Percentiles rank a stretch among this genome's conserved stretches.
These are phyloP conservation scores for Clarias batrachus DNA, from an alignment of 2,113 vertebrate genomes.

Conservation along the genomic window DNA sequence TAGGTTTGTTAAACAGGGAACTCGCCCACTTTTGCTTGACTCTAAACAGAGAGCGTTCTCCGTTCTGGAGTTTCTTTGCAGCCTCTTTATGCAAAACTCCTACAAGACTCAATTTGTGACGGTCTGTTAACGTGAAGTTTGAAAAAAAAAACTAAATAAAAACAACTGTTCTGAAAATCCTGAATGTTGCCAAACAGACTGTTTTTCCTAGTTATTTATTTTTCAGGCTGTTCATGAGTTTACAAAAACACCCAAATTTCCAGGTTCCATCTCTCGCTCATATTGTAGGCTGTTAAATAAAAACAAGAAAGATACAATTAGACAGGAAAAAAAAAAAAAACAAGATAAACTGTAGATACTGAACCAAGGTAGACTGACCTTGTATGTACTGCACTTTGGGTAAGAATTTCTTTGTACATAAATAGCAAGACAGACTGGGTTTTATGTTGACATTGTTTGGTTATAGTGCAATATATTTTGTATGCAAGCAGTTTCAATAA, in stretches of 20 bases:
- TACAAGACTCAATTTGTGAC: constrained; percentile 52
- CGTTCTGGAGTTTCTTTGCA: constrained; percentile 36
- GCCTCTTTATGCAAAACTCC: constrained; percentile 44
- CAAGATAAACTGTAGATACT: constrained; percentile 88
- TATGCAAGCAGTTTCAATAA: constrained; percentile 99
- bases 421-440: constrained; percentile 91
- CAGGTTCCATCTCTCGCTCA: constrained; percentile 83
- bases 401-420: constrained; percentile 97
- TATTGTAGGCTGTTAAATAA: constrained; percentile 78
- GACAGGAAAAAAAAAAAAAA: constrained; percentile 46
- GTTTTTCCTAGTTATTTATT: constrained; percentile 91
- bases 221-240: constrained; percentile 84
- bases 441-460: constrained; percentile 99
- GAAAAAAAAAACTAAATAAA: background rate
- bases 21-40: background rate
- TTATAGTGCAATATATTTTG: constrained; percentile 99
- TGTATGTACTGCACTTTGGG: constrained; percentile 94
- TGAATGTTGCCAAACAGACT: constrained; percentile 84
- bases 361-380: constrained; percentile 94
- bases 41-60: background rate
- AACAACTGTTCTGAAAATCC: constrained; percentile 66
- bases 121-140: constrained; percentile 74
- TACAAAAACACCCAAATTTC: constrained; percentile 71
- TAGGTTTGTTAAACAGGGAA: constrained; percentile 24
- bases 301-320: background rate